Conservation (phyloP, 2,113 vertebrate genomes). For the Hypocryptadius cinnamomeus region DNA sequence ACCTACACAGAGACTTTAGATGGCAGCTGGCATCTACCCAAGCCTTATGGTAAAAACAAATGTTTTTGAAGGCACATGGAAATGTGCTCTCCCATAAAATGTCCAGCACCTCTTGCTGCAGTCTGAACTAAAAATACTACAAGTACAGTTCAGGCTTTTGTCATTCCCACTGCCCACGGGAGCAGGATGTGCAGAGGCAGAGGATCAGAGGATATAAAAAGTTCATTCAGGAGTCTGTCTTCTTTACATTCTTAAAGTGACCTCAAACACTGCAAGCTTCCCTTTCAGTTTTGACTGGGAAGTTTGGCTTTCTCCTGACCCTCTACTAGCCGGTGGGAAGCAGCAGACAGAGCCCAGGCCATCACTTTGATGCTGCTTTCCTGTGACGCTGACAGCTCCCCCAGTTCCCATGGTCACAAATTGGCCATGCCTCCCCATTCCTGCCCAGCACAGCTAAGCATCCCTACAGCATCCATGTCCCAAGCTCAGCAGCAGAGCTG, state of each 20-base stretch:
- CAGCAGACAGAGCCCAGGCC: background rate
- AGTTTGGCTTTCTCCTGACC: background rate
- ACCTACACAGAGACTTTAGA: background rate
- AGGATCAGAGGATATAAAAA: conserved; percentile 13
- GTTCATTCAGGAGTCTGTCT: conserved; percentile 15
- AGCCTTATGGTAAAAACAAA: background rate
- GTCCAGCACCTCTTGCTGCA: background rate
- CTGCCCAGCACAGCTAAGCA: background rate
- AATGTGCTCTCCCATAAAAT: background rate
- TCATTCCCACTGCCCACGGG: conserved; percentile 29
- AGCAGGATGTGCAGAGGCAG: conserved; percentile 57
- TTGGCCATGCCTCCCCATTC: accelerated
- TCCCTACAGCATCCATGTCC: background rate
- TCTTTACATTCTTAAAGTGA: conserved; percentile 30
- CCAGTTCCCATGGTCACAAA: background rate
- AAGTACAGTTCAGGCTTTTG: background rate
- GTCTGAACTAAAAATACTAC: conserved; percentile 10
- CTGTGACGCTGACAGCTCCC: background rate
- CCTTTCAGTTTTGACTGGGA: background rate
- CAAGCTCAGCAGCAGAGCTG: background rate
- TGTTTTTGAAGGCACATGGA: background rate
- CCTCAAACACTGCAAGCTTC: background rate
- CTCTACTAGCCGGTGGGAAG: background rate
- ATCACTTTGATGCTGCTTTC: background rate
- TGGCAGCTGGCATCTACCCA: background rate